Conservation (phyloP, 2,888 invertebrate species). For the Gasteruption jaculator region DNA sequence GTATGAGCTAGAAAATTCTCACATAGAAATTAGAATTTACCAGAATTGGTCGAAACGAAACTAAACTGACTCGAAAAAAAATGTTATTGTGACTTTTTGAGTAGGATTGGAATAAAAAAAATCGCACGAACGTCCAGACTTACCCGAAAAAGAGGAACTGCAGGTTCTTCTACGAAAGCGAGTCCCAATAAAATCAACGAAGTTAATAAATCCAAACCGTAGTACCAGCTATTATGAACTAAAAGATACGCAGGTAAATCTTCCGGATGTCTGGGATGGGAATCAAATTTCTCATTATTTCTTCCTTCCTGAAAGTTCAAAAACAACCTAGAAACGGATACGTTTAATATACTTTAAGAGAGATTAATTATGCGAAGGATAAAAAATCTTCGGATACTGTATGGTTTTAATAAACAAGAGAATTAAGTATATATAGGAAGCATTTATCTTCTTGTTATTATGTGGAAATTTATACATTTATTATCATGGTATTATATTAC, state of each 20-base stretch:
- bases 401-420: neutral
- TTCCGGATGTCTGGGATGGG: conserved; percentile 77
- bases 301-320: conserved; percentile 70
- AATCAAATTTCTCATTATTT: conserved; percentile 88
- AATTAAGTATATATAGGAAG: neutral
- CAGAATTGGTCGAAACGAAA: too few relatives aligned
- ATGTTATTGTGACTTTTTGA: too few relatives aligned
- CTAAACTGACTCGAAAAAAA: too few relatives aligned
- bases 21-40: too few relatives aligned
- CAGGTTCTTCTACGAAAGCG: conserved; percentile 78
- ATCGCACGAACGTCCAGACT: too few relatives aligned
- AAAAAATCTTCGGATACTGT: neutral
- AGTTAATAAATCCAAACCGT: conserved; percentile 73
- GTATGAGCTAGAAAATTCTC: too few relatives aligned
- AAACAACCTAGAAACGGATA: conserved; percentile 13
- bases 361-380: too few relatives aligned
- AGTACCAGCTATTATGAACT: conserved; percentile 85
- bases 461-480: too few relatives aligned
- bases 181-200: conserved; percentile 70
- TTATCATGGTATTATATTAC: too few relatives aligned
- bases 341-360: neutral
- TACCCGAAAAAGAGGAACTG: conserved; percentile 68
- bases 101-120: too few relatives aligned
- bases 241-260: conserved; percentile 82
- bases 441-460: too few relatives aligned